These are phyloP conservation scores for Hermaeophaga mercurialis DNA, from an alignment of 2,888 invertebrate genomes.

Conservation along the genomic window DNA sequence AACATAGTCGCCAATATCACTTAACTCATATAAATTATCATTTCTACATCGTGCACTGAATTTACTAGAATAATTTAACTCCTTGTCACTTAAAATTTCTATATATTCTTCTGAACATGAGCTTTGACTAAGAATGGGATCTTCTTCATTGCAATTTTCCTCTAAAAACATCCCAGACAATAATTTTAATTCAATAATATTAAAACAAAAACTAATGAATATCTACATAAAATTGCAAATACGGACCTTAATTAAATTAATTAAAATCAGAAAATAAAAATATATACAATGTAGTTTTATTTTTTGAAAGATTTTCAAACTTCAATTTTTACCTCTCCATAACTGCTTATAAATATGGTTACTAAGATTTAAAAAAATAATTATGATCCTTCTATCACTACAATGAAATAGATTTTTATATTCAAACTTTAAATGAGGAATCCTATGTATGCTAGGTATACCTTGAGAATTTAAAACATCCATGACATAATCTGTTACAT, in stretches of 20 bases:
- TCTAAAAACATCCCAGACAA: too few species aligned
- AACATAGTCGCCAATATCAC: slow-evolving; percentile 1
- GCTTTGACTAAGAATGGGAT: slow-evolving; percentile 25
- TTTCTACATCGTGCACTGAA: slow-evolving; percentile 50
- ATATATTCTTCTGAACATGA: slow-evolving; percentile 42
- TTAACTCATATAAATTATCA: slow-evolving; percentile 24
- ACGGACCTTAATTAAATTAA: too few species aligned
- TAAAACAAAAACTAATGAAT: too few species aligned
- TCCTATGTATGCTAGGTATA: slow-evolving; percentile 9
- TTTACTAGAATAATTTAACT: slow-evolving; percentile 65
- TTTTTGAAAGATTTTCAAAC: too few species aligned
- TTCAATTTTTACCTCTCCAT: too few species aligned
- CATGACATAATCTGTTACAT: slow-evolving; percentile 44
- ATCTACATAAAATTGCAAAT: too few species aligned
- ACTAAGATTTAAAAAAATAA: too few species aligned
- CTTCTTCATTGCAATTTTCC: slow-evolving; percentile 20
- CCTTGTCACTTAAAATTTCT: slow-evolving; percentile 63
- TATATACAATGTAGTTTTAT: too few species aligned
- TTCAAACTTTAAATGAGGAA: neutral
- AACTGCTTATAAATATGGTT: too few species aligned
- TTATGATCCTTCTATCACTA: too few species aligned
- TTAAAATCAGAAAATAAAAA: too few species aligned
- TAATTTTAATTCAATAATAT: too few species aligned
- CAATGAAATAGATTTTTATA: neutral
- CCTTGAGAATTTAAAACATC: slow-evolving; percentile 33